Base-by-base conservation (phyloP, 2,888 invertebrate species). In the Gastracanthus pulcherrimus region DNA sequence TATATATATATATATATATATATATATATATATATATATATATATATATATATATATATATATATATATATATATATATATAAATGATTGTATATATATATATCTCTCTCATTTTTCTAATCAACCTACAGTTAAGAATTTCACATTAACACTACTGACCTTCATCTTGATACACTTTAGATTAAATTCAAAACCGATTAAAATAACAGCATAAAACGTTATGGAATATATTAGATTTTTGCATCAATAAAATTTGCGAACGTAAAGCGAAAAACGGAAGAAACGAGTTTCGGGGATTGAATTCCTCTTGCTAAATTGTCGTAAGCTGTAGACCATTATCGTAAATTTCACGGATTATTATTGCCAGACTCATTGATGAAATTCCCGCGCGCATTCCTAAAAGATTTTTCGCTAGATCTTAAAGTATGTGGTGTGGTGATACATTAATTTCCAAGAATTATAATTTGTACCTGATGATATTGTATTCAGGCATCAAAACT, bases 341-440 rank as follows among this genome's bases (percentile, higher is more conserved):
- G 34, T 77, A 77, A 77, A 77, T 77, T 77, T 60, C 6, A 31
- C 58, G 13, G 23, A 76, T 67, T 67, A 29, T 51, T 34, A 26
- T 67, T 9, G 29, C 38, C 7, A 16, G 51, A 6, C 31, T 51
- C 48, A 67, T 34, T 64, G 36, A n/a, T 23, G 16, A 9, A 41
- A 76, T 76, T 76, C 58, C 23, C 29, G 66, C 66, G 13, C 51
- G 23, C 76, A 76, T 67, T 76, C 66, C 72, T 72, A 5, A 2
- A 0, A 16, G 26, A 60, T 41, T 29, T 71, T 34, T 60, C 38
- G 38, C 58, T 62, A 74, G 2, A 45, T 29, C 26, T 29, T 62
- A 48, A 41, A 48, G 11, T 11, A 11, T 9, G 19, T 58, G 60
- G 60, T n/a, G 31, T 9, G 16, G 2, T 19, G 45, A 67, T 23